These are phyloP conservation scores for Sprattus sprattus DNA, from an alignment of 2,113 vertebrate species.

Conservation along the genomic window DNA sequence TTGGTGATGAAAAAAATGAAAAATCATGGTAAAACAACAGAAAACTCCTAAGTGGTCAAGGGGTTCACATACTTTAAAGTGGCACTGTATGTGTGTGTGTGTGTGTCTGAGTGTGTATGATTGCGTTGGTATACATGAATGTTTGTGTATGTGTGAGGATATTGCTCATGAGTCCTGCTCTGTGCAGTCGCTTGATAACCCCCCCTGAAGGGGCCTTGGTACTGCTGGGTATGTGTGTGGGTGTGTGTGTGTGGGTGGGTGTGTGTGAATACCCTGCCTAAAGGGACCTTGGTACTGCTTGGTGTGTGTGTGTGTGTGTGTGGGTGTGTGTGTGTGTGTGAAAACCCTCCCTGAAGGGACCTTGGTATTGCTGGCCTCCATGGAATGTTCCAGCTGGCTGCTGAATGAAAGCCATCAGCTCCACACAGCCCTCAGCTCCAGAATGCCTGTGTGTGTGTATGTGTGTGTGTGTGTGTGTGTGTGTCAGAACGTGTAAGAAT, in stretches of 20 bases:
- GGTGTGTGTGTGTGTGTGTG: background rate
- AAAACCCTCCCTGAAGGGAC: background rate
- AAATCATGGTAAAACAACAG: too few species aligned
- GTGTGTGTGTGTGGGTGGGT: background rate
- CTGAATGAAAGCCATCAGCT: background rate
- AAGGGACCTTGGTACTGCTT: too few species aligned
- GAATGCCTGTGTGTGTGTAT: background rate
- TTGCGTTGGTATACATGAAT: background rate
- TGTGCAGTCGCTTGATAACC: too few species aligned
- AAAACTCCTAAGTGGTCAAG: too few species aligned
- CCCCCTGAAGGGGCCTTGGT: constrained; percentile 8
- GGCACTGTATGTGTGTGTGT: background rate
- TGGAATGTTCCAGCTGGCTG: constrained; percentile 25
- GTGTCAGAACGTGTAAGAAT: background rate
- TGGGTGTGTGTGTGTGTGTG: background rate
- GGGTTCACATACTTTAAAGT: too few species aligned
- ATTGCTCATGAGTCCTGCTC: background rate
- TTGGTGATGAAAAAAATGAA: too few species aligned
- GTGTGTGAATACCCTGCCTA: background rate
- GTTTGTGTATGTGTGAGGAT: background rate
- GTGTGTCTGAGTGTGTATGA: background rate
- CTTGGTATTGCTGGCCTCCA: background rate
- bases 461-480: background rate
- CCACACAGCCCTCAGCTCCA: background rate
- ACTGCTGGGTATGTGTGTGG: background rate